These are phyloP conservation scores for Notolepis coatsorum DNA, from an alignment of 2,797 vertebrate species.

Conservation along the genomic window DNA sequence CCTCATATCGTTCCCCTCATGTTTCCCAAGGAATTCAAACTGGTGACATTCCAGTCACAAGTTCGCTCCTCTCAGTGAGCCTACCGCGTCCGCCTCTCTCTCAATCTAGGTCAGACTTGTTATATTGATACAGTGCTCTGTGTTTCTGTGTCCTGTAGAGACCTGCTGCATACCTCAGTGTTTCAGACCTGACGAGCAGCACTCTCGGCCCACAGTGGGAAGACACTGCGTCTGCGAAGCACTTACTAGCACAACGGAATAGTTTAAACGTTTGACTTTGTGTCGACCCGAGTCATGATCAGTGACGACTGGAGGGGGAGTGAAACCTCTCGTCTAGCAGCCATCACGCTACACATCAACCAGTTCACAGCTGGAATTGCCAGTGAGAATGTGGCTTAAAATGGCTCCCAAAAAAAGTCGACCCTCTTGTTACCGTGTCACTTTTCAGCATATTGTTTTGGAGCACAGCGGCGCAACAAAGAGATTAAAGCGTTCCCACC, in stretches of 20 bases:
- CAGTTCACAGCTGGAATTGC: neutral
- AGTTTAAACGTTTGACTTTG: neutral
- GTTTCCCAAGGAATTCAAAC: too few species aligned
- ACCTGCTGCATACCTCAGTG: neutral
- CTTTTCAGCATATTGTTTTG: conserved; percentile 15
- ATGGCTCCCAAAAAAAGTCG: neutral
- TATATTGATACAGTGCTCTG: conserved; percentile 10
- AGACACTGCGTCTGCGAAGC: neutral
- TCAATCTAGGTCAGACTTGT: conserved; percentile 9
- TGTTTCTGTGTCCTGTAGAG: conserved; percentile 1
- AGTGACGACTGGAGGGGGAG: neutral
- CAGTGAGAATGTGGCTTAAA: neutral
- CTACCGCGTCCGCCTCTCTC: too few species aligned
- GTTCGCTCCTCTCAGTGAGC: too few species aligned
- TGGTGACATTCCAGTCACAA: too few species aligned
- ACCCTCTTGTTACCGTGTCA: conserved; percentile 19
- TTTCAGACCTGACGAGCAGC: neutral
- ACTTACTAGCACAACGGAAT: neutral
- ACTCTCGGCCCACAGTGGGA: neutral
- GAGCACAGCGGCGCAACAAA: conserved; percentile 31
- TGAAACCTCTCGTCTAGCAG: neutral
- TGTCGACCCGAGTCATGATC: too few species aligned
- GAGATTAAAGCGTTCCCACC: conserved; percentile 59
- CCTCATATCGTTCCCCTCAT: too few species aligned
- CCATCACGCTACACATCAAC: conserved; percentile 2